Conservation (phyloP, 2,888 invertebrate species). For the Cheilosia vulpina region DNA sequence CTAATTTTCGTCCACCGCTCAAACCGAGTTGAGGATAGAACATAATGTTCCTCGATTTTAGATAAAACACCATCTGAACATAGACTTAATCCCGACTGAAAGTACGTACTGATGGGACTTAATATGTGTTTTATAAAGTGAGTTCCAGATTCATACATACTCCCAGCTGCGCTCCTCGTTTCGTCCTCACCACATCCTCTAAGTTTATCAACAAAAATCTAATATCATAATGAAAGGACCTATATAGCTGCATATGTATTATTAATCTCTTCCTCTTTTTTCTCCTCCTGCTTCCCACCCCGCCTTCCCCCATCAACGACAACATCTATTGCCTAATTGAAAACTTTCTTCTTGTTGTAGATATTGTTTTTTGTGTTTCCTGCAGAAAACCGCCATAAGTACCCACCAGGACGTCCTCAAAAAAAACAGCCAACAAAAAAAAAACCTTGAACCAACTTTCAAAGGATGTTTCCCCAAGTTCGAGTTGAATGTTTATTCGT, state of each 20-base stretch:
- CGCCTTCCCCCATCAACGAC: conserved; percentile 11
- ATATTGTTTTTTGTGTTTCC: not conserved
- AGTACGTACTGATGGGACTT: not conserved
- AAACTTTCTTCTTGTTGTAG: conserved; percentile 51
- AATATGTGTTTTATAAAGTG: not conserved
- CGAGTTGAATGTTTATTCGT: conserved; percentile 71
- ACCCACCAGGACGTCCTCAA: conserved; percentile 27
- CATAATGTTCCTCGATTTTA: no score
- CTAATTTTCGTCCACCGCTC: no score
- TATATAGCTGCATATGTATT: conserved; percentile 6
- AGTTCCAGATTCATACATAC: not conserved
- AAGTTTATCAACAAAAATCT: not conserved
- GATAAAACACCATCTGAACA: no score
- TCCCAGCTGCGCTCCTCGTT: not conserved
- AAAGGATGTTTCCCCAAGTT: conserved; percentile 63
- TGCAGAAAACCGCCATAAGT: conserved; percentile 43
- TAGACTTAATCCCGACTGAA: no score
- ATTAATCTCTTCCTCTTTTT: conserved; percentile 8
- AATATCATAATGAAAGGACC: conserved; percentile 24
- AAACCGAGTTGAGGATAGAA: no score
- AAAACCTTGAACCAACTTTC: conserved; percentile 52
- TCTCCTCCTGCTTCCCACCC: not conserved
- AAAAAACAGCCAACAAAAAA: not conserved
- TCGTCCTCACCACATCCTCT: not conserved
- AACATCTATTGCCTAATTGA: conserved; percentile 72